These are phyloP conservation scores for Drosophila bipectinata DNA, from an alignment of 1,140 invertebrate species.

Conservation along the genomic window DNA sequence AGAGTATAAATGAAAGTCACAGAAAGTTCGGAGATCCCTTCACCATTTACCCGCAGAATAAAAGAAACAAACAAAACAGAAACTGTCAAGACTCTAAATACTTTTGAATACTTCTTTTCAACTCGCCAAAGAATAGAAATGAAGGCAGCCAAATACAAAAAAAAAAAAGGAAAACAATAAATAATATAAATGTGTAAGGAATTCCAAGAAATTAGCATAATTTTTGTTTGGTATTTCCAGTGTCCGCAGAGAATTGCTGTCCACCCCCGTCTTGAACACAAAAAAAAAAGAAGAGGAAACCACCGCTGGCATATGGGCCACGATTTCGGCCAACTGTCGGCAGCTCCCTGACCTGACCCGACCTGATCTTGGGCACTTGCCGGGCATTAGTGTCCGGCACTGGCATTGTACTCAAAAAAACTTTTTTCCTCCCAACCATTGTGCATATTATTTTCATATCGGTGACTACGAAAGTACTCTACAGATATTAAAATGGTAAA, in stretches of 20 bases:
- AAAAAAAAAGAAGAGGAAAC: background rate
- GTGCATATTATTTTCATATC: slow-evolving; percentile 54
- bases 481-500: slow-evolving; percentile 1
- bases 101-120: slow-evolving; percentile 61
- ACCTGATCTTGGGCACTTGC: slow-evolving; percentile 62
- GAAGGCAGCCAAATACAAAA: background rate
- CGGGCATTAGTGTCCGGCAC: slow-evolving; percentile 70
- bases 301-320: slow-evolving; percentile 30
- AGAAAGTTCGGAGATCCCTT: slow-evolving; percentile 36
- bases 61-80: slow-evolving; percentile 19
- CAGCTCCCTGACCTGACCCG: slow-evolving; percentile 44
- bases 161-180: slow-evolving; percentile 67
- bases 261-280: background rate
- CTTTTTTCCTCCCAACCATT: slow-evolving; percentile 50
- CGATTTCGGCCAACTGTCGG: slow-evolving; percentile 50
- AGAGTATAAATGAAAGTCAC: slow-evolving; percentile 76
- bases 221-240: slow-evolving; percentile 33
- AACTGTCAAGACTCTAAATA: slow-evolving; percentile 72
- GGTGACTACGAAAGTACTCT: slow-evolving; percentile 24
- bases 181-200: slow-evolving; percentile 77
- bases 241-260: slow-evolving; percentile 14
- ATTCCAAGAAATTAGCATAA: slow-evolving; percentile 75
- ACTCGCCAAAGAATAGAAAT: slow-evolving; percentile 41
- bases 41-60: slow-evolving; percentile 2
- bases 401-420: slow-evolving; percentile 45